Evolutionary conservation across 2,888 invertebrate genomes (phyloP), one percentile per base, ranked within the genome.

Genomic region (Aquatica leii): DNA sequence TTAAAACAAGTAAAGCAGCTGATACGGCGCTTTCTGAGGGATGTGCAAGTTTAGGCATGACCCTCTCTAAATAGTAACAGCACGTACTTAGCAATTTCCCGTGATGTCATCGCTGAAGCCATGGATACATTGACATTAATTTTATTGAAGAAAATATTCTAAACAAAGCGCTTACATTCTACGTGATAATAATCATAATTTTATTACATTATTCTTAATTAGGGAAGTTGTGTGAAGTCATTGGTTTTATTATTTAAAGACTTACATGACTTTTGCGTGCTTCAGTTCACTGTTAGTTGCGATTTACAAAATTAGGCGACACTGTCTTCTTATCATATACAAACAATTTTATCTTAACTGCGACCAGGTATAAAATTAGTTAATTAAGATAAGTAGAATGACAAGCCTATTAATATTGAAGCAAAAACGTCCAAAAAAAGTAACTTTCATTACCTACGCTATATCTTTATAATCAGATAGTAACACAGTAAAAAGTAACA

Each of bases 81-180:
- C 61, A 64, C 64, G 61, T 67, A 46, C 43, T 57, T 43, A 31
- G 58, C 64, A 59, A 53, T 65, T 67, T 67, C 67, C 67, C 67
- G 61, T 67, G 67, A 67, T 67, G 67, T 67, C 67, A 67, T 64
- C 64, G 61, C 61, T 52, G 51, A 62, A 62, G 43, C 20, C 12
- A 58, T 21, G 37, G 20, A 31, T 48, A 57, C 57, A 53, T 57
- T 53, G 53, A 40, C 53, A 52, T 51, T 14, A 48, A 31, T 55
- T 49, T 57, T 57, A 37, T 40, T 40, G 34, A 53, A 50, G 24
- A 34, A 41, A 49, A 35, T 61, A 51, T 50, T 24, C 54, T 54
- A 53, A 54, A 60, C 31, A 50, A 49, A 37, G 41, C 11, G 8
- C 18, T 37, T 50, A 21, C 4, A 4, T 18, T 34, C 46, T 40